phyloP scores from a whole-genome alignment of 2,888 invertebrate genomes.

The Ornithoptera priamus region DNA sequence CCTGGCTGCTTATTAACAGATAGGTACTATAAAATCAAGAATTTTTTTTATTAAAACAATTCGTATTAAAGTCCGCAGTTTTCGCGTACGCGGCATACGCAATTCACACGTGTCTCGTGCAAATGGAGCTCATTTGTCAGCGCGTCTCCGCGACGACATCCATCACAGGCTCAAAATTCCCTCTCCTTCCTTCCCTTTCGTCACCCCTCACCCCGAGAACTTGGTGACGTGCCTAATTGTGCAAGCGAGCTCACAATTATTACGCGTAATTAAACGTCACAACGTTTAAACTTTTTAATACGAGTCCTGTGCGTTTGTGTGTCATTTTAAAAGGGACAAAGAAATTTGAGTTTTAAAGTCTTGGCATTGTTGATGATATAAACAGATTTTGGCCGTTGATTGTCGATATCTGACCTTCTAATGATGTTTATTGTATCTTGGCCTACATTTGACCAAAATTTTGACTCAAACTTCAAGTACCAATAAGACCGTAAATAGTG shows the following conservation, averaged over 20 bases:
- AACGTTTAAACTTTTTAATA: neutral
- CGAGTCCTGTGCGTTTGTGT: no score
- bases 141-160: constrained; percentile 21
- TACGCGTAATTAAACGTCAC: constrained; percentile 36
- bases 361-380: no score
- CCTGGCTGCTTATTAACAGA: no score
- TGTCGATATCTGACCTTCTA: no score
- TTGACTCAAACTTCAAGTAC: no score
- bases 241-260: constrained; percentile 20
- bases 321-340: no score
- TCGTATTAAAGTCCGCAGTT: constrained; percentile 8
- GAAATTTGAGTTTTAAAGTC: no score
- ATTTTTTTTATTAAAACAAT: neutral
- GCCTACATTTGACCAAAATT: no score
- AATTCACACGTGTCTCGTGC: constrained; percentile 29
- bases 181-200: neutral
- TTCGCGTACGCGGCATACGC: constrained; percentile 18
- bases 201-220: constrained; percentile 11
- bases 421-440: no score
- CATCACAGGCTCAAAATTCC: constrained; percentile 12
- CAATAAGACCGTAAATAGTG: no score
- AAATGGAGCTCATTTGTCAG: constrained; percentile 34
- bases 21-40: no score
- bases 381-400: no score
- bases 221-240: constrained; percentile 20